phyloP scores from a whole-genome alignment of 2,797 vertebrate species.

The Gobionotothen gibberifrons region DNA sequence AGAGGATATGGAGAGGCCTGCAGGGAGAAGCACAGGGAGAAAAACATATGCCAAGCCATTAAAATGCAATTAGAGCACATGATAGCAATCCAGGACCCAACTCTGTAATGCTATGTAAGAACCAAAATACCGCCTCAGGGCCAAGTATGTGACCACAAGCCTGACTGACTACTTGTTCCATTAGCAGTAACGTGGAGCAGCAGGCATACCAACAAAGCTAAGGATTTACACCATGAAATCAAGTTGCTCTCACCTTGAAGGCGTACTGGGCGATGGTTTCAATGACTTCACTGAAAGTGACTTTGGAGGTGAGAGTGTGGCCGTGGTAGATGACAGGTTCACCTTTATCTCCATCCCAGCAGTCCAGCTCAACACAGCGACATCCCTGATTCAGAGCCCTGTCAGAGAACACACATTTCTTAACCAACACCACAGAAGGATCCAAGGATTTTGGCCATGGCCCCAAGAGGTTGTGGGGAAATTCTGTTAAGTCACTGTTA shows the following conservation, averaged over 20 bases:
- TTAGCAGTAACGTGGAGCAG: constrained; percentile 11
- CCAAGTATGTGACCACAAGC: constrained; percentile 33
- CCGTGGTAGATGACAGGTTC: constrained; percentile 95
- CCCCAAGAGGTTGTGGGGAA: too few species aligned
- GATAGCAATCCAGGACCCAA: constrained; percentile 3
- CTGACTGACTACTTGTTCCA: constrained; percentile 22
- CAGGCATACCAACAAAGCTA: constrained; percentile 3
- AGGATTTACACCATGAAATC: constrained; percentile 19
- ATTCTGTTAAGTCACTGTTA: too few species aligned
- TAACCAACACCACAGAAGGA: background rate
- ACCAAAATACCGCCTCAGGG: constrained; percentile 25
- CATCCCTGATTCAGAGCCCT: constrained; percentile 95
- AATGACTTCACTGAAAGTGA: constrained; percentile 95
- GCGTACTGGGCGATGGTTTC: constrained; percentile 91
- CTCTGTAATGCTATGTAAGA: constrained; percentile 27
- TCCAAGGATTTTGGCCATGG: too few species aligned
- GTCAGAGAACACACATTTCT: constrained; percentile 20
- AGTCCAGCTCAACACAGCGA: constrained; percentile 97
- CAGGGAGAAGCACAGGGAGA: constrained; percentile 14
- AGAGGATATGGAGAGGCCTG: constrained; percentile 80
- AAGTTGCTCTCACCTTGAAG: constrained; percentile 86
- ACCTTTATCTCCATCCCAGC: constrained; percentile 95
- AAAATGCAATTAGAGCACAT: constrained; percentile 40
- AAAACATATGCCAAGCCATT: constrained; percentile 13
- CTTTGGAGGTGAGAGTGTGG: constrained; percentile 95